Conservation (phyloP, 1,140 invertebrate species). For the Rhopalosiphum padi region DNA sequence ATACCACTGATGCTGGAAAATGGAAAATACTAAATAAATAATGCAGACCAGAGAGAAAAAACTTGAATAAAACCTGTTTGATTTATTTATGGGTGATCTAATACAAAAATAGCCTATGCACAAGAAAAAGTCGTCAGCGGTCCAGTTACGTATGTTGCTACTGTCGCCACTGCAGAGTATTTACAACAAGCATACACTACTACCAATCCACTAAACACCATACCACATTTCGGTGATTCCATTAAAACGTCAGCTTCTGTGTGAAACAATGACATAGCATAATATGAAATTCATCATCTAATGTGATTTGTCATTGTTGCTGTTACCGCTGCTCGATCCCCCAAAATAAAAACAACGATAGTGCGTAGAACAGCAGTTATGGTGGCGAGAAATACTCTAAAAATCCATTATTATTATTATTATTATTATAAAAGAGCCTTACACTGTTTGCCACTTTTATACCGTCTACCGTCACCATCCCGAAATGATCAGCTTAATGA, state of each 20-base stretch:
- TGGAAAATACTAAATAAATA: not conserved
- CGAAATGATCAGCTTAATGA: constrained; percentile 23
- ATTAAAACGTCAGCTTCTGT: constrained; percentile 33
- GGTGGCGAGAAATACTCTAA: constrained; percentile 12
- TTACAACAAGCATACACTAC: not conserved
- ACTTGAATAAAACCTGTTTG: not conserved
- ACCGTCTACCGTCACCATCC: not conserved
- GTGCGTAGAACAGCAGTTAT: not conserved
- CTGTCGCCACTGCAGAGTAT: not conserved
- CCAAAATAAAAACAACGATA: not conserved
- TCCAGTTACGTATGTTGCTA: not conserved
- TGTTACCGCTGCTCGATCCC: not conserved
- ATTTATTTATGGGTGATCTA: not conserved
- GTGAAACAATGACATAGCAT: constrained; percentile 12
- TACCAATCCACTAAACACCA: not conserved
- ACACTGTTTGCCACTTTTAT: constrained; percentile 46
- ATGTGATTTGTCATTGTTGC: constrained; percentile 42
- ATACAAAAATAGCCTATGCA: not conserved
- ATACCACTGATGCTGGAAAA: not conserved
- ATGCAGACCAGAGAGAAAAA: not conserved
- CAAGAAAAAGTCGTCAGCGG: not conserved
- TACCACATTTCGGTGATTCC: not conserved
- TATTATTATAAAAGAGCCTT: constrained; percentile 22
- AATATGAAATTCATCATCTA: constrained; percentile 45
- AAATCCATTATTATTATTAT: constrained; percentile 33